Percentiles rank a stretch among this genome's conserved stretches.
These are phyloP conservation scores for Zaprionus taronus DNA, from an alignment of 1,140 invertebrate species.

Conservation along the genomic window DNA sequence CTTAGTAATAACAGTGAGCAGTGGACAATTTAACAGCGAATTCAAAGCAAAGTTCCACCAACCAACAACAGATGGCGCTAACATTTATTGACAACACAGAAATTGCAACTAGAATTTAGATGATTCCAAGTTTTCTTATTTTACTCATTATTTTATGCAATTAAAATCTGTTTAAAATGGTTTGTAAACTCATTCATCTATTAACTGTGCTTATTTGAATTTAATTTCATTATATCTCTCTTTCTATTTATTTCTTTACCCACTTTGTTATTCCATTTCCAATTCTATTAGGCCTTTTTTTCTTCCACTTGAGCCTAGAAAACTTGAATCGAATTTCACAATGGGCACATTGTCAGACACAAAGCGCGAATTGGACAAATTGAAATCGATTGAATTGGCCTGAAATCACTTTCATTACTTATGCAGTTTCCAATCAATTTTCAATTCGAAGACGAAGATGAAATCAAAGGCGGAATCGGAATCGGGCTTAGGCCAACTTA, in stretches of 20 bases:
- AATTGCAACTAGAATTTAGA: background rate
- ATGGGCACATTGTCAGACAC: slow-evolving; percentile 8
- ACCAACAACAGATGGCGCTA: background rate
- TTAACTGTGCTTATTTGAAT: background rate
- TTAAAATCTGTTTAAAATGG: background rate
- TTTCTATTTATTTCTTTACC: background rate
- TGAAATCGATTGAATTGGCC: slow-evolving; percentile 45
- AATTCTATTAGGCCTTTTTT: background rate
- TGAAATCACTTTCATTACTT: slow-evolving; percentile 61
- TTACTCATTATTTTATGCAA: background rate
- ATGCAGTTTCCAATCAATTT: slow-evolving; percentile 77
- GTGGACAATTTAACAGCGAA: background rate
- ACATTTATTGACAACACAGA: background rate
- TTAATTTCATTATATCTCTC: background rate
- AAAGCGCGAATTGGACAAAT: slow-evolving; percentile 18
- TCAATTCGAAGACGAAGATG: slow-evolving; percentile 56
- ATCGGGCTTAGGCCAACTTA: slow-evolving; percentile 67
- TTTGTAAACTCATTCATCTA: background rate
- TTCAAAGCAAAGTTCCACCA: background rate
- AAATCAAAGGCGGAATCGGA: slow-evolving; percentile 6
- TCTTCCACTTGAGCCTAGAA: background rate
- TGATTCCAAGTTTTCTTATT: background rate
- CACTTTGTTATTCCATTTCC: background rate
- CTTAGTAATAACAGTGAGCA: background rate
- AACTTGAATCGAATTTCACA: slow-evolving; percentile 1